phyloP scores from a whole-genome alignment of 2,113 vertebrate genomes.

The Lanius ludovicianus region DNA sequence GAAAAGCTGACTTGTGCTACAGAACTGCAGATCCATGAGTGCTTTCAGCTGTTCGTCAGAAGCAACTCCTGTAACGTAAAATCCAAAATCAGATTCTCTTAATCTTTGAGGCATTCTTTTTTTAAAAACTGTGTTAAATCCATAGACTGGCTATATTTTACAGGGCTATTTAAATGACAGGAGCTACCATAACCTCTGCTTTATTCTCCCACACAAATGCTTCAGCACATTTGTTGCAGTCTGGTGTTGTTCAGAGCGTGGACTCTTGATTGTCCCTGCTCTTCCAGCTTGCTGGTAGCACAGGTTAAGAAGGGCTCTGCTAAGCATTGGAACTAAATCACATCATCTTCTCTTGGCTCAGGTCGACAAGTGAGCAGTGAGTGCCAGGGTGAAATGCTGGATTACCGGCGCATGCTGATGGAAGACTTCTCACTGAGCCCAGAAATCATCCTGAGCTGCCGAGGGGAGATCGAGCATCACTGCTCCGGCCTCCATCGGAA shows the following conservation, averaged over 20 bases:
- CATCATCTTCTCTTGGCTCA: constrained; percentile 12
- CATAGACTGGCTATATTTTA: background rate
- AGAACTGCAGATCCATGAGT: background rate
- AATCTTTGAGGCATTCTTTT: background rate
- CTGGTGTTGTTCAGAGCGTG: too few relatives aligned
- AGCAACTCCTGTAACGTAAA: background rate
- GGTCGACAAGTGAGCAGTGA: constrained; percentile 92
- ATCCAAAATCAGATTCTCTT: background rate
- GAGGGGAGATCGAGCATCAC: constrained; percentile 90
- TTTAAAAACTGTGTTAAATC: background rate
- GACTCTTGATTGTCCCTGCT: rapidly evolving
- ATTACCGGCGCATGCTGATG: constrained; percentile 97
- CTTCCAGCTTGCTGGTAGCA: rapidly evolving
- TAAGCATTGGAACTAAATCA: background rate
- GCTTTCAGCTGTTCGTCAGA: background rate
- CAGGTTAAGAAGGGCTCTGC: background rate
- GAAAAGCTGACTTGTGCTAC: background rate
- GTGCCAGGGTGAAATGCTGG: constrained; percentile 97
- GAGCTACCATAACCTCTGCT: background rate
- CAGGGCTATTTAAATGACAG: background rate
- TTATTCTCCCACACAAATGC: rapidly evolving
- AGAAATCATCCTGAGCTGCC: constrained; percentile 94
- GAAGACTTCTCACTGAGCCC: constrained; percentile 96
- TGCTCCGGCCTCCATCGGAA: constrained; percentile 95
- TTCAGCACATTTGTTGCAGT: background rate